Evolutionary conservation across 2,113 vertebrate species (phyloP), one percentile per base, ranked within the genome.

Genomic region (Cranoglanis bouderius): DNA sequence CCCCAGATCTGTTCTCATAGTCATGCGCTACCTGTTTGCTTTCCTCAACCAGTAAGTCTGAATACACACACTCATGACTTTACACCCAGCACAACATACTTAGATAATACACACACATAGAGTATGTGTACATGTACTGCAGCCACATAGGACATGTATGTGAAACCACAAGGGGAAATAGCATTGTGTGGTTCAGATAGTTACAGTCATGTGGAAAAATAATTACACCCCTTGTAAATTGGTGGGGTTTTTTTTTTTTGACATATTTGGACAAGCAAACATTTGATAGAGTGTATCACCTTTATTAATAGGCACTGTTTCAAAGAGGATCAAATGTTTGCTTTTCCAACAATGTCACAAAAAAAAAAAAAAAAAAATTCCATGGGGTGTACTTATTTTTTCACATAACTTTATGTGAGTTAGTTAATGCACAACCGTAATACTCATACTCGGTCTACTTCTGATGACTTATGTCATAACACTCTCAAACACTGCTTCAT

Each of bases 21-120:
- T 99, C 94, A 98, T 99, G 97, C 97, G 98, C 92, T 99, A 99
- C 95, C 98, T 99, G 91, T 99, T 99, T 65, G 96, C 98, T 92
- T 99, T 99, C 95, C 97, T 99, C 90, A 99, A 99, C 93, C 98
- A 99, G 98, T 99, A 96, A 97, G 98, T 98, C 82, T 49, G 29
- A 29, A 38, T 35, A 32, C 63, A 89, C 75, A 81, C 72, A 38
- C 51, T 19, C 8, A 51, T 77, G 38, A 46, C 32, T 32, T 78
- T 53, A 35, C 26, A 82, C 12, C 43, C 29, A 38, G 46, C 32
- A 74, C 29, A 14, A 35, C 70, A 18, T 72, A 26, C 40, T 57
- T 40, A 49, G 55, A 49, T 53, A 59, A 78, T 26, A 57, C 26
- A 70, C 53, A 67, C 80, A 38, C 16, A 55, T 19, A 26, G 6